A percentile compares a stretch with the other conserved stretches of the same genome.
phyloP scores from a whole-genome alignment of 2,113 vertebrate genomes.

The Psittacula cyanocephala region DNA sequence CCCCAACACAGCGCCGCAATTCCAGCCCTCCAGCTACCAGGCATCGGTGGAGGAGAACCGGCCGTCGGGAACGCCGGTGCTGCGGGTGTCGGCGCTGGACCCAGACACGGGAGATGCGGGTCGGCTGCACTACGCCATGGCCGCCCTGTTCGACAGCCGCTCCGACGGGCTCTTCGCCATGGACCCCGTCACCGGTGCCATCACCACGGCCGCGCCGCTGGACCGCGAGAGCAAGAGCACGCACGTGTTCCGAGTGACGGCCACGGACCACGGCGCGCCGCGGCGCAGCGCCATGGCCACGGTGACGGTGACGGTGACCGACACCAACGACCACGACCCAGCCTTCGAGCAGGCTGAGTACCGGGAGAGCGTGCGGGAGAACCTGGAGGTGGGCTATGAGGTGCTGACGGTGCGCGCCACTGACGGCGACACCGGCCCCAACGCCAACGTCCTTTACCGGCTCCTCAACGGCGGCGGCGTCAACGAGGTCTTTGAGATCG shows the following conservation, averaged over 20 bases:
- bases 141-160: constrained; percentile 93
- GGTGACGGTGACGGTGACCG: constrained; percentile 85
- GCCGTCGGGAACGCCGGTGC: constrained; percentile 83
- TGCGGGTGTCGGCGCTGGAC: constrained; percentile 82
- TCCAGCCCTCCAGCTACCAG: constrained; percentile 93
- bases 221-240: constrained; percentile 94
- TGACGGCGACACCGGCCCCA: constrained; percentile 86
- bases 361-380: constrained; percentile 91
- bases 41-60: constrained; percentile 89
- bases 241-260: constrained; percentile 90
- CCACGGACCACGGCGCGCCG: constrained; percentile 82
- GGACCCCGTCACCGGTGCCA: constrained; percentile 79
- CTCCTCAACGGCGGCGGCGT: constrained; percentile 80
- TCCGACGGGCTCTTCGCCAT: constrained; percentile 86
- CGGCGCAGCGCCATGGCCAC: constrained; percentile 90
- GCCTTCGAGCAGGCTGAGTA: constrained; percentile 93
- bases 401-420: constrained; percentile 93
- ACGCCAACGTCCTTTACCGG: constrained; percentile 91
- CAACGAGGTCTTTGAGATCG: constrained; percentile 89
- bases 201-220: constrained; percentile 81
- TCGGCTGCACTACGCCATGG: constrained; percentile 85
- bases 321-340: constrained; percentile 90
- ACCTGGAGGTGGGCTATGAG: constrained; percentile 94
- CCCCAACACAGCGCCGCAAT: constrained; percentile 87
- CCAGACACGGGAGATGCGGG: constrained; percentile 88